Evolutionary conservation across 2,797 vertebrate species (phyloP), one percentile per base, ranked within the genome.

Genomic region (Oreochromis mossambicus): DNA sequence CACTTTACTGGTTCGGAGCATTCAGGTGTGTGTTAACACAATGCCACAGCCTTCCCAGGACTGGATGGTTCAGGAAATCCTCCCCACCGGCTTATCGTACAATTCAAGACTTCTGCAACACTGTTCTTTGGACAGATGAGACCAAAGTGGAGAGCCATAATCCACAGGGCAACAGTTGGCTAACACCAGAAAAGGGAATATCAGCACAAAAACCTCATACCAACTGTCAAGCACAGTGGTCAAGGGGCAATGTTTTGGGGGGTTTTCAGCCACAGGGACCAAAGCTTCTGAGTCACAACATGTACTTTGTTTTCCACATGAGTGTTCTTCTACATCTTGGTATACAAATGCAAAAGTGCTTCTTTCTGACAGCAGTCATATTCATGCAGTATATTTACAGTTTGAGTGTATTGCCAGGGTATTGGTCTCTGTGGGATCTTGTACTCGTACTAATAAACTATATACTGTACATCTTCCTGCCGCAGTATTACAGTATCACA

Each of bases 1-100:
- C 2, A 66, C 19, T 41, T 24, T 3, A 41, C n/a, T 4, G 63
- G n/a, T 41, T 41, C 0, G 1, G n/a, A 15, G 36, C n/a, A 41
- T 68, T 68, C n/a, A 15, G 36, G 7, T 9, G 36, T 41, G 7
- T 6, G n/a, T 21, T 66, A 41, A 66, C 34, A 66, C 36, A 21
- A 9, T 66, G n/a, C 36, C 63, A 41, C n/a, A 41, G 38, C n/a
- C 36, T 24, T 24, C 17, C 36, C 36, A 68, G 36, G 34, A 38
- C 3, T 38, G 34, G 61, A 15, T 41, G 0, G 8, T 15, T 24
- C 63, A 68, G 13, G 0, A 68, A 46, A 46, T 26, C 8, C 14
- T 24, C 17, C 66, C 41, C 21, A 43, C 13, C 5, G 15, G 26
- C 38, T 26, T 26, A 2, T 10, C 0, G 0, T 26, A 15, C 66